Percentiles rank a stretch among this genome's conserved stretches.
Evolutionary conservation across 2,888 invertebrate genomes (phyloP).

Genomic region (Phymatocera aterrima): DNA sequence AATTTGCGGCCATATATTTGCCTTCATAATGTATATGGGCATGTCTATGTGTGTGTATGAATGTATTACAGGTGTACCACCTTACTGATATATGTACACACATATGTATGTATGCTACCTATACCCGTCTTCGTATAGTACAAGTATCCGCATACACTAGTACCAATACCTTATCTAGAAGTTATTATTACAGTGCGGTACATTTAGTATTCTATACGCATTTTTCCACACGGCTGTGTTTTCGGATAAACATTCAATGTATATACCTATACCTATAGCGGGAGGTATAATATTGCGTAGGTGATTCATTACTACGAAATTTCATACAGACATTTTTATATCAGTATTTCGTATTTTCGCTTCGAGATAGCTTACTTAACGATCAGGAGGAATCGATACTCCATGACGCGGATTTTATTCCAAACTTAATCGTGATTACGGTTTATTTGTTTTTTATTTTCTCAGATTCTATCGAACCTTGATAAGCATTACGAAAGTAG

Average conservation of each 20-base stretch:
- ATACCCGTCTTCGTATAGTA: background rate
- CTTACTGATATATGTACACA: no score
- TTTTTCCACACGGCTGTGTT: background rate
- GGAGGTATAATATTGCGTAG: no score
- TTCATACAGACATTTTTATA: no score
- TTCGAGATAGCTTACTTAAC: background rate
- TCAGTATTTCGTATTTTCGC: no score
- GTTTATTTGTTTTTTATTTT: background rate
- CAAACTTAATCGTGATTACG: background rate
- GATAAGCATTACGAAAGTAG: background rate
- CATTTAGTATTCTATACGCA: no score
- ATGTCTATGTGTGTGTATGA: background rate
- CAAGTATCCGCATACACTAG: background rate
- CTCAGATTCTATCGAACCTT: background rate
- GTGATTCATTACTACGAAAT: slow-evolving; percentile 39
- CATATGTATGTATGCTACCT: background rate
- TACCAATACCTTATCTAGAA: no score
- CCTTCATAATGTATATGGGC: no score
- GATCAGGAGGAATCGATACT: background rate
- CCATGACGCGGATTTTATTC: background rate
- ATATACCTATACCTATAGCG: background rate
- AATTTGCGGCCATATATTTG: background rate
- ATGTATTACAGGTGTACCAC: no score
- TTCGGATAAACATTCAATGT: slow-evolving; percentile 7
- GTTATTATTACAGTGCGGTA: background rate